phyloP scores from a whole-genome alignment of 2,113 vertebrate genomes.

The Raja brachyura region DNA sequence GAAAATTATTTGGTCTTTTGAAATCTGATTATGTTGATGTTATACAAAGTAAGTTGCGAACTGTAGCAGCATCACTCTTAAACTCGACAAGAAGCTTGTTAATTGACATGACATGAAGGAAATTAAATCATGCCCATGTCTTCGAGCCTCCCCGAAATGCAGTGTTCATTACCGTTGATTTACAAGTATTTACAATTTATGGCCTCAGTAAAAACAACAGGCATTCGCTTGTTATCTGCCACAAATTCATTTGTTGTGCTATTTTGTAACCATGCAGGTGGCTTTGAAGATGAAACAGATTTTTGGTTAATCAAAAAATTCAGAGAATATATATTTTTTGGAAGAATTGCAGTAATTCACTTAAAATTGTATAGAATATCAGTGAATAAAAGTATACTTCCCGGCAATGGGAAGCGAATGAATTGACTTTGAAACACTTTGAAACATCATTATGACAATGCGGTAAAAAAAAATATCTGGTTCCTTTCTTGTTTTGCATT shows the following conservation, averaged over 20 bases:
- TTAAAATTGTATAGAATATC: neutral
- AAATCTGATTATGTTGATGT: neutral
- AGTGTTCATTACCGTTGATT: conserved; percentile 4
- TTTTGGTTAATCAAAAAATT: neutral
- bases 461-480: neutral
- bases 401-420: neutral
- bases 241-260: neutral
- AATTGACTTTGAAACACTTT: conserved; percentile 10
- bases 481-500: neutral
- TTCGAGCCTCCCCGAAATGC: neutral
- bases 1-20: neutral
- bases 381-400: neutral
- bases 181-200: neutral
- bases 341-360: neutral
- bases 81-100: neutral
- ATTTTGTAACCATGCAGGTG: neutral
- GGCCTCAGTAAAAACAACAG: neutral
- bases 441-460: neutral
- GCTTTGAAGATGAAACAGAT: neutral
- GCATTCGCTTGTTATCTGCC: neutral
- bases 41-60: neutral
- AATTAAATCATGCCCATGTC: neutral
- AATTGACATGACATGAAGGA: conserved; percentile 5
- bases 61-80: neutral
- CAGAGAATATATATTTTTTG: neutral